phyloP scores from a whole-genome alignment of 2,113 vertebrate species.

The Delphinapterus leucas region DNA sequence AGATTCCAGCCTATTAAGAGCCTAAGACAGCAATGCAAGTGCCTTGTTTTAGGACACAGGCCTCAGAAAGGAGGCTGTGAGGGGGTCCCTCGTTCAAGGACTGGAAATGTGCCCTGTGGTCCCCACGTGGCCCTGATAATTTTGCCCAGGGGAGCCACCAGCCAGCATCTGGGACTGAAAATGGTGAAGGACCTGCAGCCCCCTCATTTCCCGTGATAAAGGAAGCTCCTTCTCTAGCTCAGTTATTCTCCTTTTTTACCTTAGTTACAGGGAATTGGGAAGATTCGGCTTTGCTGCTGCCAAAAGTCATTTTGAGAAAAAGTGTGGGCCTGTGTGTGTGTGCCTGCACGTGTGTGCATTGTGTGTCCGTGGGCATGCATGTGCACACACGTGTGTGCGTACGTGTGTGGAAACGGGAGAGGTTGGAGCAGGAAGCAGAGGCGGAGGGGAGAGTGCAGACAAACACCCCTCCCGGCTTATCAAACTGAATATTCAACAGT shows the following conservation, averaged over 20 bases:
- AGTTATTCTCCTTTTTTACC: neutral
- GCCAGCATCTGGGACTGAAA: neutral
- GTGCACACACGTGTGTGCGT: too few species aligned
- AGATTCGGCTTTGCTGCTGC: neutral
- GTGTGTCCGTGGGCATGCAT: neutral
- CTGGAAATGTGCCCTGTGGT: neutral
- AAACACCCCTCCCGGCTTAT: neutral
- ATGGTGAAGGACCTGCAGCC: neutral
- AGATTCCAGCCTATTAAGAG: neutral
- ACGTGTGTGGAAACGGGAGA: neutral
- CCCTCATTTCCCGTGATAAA: neutral
- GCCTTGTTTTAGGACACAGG: neutral
- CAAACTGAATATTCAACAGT: neutral
- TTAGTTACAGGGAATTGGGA: neutral
- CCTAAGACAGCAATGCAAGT: accelerated
- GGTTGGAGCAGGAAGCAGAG: neutral
- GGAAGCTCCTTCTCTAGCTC: neutral
- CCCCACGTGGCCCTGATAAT: accelerated
- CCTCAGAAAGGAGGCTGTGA: neutral
- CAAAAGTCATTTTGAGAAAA: neutral
- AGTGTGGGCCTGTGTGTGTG: neutral
- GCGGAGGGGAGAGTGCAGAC: neutral
- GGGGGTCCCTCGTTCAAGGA: neutral
- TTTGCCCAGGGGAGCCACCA: neutral
- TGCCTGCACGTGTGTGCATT: neutral